Percentiles rank a stretch among this genome's conserved stretches.
phyloP scores from a whole-genome alignment of 2,797 vertebrate species.

The Pantherophis alleghaniensis region DNA sequence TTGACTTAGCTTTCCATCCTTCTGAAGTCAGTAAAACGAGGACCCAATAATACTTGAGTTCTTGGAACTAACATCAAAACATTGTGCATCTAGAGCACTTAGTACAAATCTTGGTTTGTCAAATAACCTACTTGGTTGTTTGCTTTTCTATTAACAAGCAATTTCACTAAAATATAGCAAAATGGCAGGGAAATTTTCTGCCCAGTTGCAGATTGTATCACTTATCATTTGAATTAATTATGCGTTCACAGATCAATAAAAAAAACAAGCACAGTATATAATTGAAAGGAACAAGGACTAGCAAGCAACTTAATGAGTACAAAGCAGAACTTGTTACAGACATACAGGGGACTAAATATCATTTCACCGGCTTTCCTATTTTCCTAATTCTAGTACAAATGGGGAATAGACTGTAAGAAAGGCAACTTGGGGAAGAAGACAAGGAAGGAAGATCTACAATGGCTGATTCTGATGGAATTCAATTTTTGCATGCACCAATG shows the following conservation, averaged over 20 bases:
- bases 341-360: not conserved
- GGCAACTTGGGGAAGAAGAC: not conserved
- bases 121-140: not conserved
- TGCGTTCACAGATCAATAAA: not conserved
- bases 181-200: not conserved
- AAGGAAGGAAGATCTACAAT: not conserved
- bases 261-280: not conserved
- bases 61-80: not conserved
- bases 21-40: not conserved
- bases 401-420: not conserved
- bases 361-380: not conserved
- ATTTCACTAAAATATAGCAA: not conserved
- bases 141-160: not conserved
- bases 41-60: not conserved
- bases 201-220: not conserved
- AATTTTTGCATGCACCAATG: not conserved
- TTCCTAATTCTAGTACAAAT: rapidly evolving
- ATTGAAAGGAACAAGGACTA: not conserved
- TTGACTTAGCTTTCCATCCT: not conserved
- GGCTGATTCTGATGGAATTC: not conserved
- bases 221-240: constrained; percentile 11
- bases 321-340: not conserved
- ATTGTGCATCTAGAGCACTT: constrained; percentile 4
- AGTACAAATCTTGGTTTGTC: not conserved
- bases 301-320: not conserved